phyloP scores from a whole-genome alignment of 2,113 vertebrate genomes.

The Electrona antarctica region DNA sequence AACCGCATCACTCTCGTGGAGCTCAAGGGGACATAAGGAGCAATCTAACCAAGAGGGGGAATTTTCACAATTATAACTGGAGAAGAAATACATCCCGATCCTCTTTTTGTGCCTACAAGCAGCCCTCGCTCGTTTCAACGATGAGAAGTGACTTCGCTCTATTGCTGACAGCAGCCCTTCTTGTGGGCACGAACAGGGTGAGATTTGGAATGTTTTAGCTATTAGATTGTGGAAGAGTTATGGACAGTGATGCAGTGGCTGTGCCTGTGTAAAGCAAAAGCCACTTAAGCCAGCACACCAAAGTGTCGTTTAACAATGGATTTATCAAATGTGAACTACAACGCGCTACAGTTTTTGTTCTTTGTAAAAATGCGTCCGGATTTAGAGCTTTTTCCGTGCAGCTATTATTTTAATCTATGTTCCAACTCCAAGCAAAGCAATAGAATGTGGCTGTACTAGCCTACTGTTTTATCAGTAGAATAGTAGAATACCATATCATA shows the following conservation, averaged over 20 bases:
- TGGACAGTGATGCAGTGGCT: neutral
- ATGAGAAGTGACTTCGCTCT: slow-evolving; percentile 77
- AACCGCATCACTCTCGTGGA: slow-evolving; percentile 61
- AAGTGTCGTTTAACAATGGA: slow-evolving; percentile 48
- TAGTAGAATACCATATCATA: neutral
- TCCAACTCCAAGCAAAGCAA: no score
- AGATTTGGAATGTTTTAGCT: slow-evolving; percentile 45
- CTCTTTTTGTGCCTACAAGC: slow-evolving; percentile 50
- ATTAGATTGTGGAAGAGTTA: slow-evolving; percentile 27
- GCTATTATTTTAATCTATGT: no score
- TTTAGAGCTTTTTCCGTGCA: no score
- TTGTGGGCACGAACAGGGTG: slow-evolving; percentile 76
- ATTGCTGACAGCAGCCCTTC: slow-evolving; percentile 73
- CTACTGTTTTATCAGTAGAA: neutral
- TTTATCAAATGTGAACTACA: slow-evolving; percentile 12
- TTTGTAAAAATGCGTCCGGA: no score
- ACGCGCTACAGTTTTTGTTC: neutral
- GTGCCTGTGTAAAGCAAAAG: neutral
- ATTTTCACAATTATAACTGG: slow-evolving; percentile 34
- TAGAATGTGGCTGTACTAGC: neutral
- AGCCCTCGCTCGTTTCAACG: slow-evolving; percentile 66
- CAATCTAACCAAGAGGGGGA: slow-evolving; percentile 29
- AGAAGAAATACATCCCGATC: slow-evolving; percentile 47
- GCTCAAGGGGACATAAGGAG: slow-evolving; percentile 42
- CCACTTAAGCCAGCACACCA: neutral